These are phyloP conservation scores for Tamias sibiricus DNA, from an alignment of 2,113 vertebrate genomes.

Conservation along the genomic window DNA sequence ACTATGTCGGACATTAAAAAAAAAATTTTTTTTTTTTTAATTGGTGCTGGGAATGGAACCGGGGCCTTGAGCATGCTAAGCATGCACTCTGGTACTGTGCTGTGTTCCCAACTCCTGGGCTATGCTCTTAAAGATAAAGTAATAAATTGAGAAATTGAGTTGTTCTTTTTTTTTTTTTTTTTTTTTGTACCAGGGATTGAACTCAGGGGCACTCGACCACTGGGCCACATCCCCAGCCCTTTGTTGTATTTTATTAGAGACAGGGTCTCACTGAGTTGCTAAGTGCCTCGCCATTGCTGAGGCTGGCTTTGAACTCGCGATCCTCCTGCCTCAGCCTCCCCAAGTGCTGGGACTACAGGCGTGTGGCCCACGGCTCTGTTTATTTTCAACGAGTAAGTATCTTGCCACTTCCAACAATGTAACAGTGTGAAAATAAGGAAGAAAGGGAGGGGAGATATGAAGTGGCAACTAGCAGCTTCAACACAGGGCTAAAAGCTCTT, in stretches of 20 bases:
- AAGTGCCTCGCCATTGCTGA: too few relatives aligned
- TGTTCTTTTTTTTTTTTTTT: background rate
- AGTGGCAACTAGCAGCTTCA: background rate
- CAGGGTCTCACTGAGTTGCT: too few relatives aligned
- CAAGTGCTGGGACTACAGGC: too few relatives aligned
- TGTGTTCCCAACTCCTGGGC: background rate
- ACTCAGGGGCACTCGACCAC: background rate
- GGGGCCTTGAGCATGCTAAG: too few relatives aligned
- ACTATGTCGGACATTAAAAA: fast-evolving
- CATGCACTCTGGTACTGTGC: background rate
- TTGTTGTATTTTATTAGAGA: too few relatives aligned
- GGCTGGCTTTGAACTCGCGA: too few relatives aligned
- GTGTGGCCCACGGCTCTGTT: too few relatives aligned
- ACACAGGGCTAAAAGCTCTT: background rate
- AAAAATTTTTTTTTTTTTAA: background rate
- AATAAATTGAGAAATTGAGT: background rate
- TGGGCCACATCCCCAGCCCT: background rate
- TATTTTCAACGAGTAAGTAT: background rate
- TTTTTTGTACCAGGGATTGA: background rate
- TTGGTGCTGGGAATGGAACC: background rate
- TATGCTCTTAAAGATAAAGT: background rate
- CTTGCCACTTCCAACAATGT: background rate
- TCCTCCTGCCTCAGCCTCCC: too few relatives aligned
- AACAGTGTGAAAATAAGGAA: background rate
- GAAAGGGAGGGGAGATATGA: background rate